Percentiles rank a stretch among this genome's conserved stretches.
Evolutionary conservation across 2,888 invertebrate species (phyloP).

Genomic region (Catocala sponsa): DNA sequence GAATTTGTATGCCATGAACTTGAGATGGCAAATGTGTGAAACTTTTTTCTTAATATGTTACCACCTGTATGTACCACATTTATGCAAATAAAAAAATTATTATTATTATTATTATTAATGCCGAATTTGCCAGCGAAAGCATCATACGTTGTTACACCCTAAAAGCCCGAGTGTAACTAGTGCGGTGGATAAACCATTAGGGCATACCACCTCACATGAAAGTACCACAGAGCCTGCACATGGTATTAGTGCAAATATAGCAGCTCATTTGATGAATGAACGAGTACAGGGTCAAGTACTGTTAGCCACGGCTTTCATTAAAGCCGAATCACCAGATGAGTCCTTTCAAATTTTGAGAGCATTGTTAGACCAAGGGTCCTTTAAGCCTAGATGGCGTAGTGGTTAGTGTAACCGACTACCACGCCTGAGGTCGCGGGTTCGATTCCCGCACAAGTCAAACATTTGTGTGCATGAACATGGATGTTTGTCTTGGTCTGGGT

Average conservation of each 20-base stretch:
- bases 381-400: too few relatives aligned
- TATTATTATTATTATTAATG: too few relatives aligned
- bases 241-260: conserved; percentile 7
- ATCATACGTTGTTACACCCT: neutral
- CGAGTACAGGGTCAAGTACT: conserved; percentile 11
- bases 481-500: too few relatives aligned
- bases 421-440: too few relatives aligned
- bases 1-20: too few relatives aligned
- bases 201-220: conserved; percentile 3
- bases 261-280: conserved; percentile 11
- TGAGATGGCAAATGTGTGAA: too few relatives aligned
- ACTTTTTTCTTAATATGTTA: too few relatives aligned
- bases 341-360: conserved; percentile 6
- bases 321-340: neutral
- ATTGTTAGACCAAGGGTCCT: neutral
- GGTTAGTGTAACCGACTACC: too few relatives aligned
- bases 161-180: conserved; percentile 1
- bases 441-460: too few relatives aligned
- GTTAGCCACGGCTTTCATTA: conserved; percentile 15
- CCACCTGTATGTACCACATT: too few relatives aligned
- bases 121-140: neutral
- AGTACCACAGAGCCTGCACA: conserved; percentile 3
- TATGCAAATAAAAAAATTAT: too few relatives aligned
- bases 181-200: conserved; percentile 4
- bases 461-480: too few relatives aligned